Base-by-base conservation (phyloP, 2,888 invertebrate species). In the Pristionchus entomophagus region DNA sequence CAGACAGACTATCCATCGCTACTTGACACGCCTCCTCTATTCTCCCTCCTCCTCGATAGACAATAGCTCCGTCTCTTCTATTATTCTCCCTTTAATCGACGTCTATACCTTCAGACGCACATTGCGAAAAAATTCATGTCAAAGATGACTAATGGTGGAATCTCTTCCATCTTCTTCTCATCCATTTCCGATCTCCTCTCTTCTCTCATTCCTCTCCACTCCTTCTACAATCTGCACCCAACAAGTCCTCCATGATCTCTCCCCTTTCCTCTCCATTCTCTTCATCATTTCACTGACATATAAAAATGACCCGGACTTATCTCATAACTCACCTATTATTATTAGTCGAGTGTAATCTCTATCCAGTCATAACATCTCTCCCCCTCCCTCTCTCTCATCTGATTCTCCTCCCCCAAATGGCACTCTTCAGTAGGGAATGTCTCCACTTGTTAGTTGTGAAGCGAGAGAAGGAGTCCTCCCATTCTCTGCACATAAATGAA, bases 1-100 rank as follows among this genome's bases (percentile, higher is more conserved):
- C 35, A 32, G 32, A 26, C 51, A 32, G 26, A n/a, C 53, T 22
- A 53, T 56, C 53, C 51, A 35, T 80, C 80, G 51, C 53, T 17
- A 26, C 32, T 8, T 53, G 29, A 49, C 41, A 53, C 53, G 32
- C 19, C 53, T 78, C 49, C 80, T 80, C 80, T 80, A 53, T 56
- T 56, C 35, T 51, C 35, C 29, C 29, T 29, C 19, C 45, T 8
- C 77, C 49, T 1, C 29, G 29, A 56, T 73, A 38, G 73, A 73
- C 73, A 73, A 73, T 73, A 73, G 73, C 38, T 12, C 38, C 45
- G 41, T 26, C 32, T 5, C 17, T 14, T 35, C 73, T n/a, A 73
- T 73, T 73, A 73, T 45, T 73, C 73, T 73, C 73, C 73, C 65
- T 65, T 45, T 41, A 73, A 73, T 73, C 38, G 73, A 45, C 73